Evolutionary conservation across 1,140 invertebrate species (phyloP).

Genomic region (Pantala flavescens): DNA sequence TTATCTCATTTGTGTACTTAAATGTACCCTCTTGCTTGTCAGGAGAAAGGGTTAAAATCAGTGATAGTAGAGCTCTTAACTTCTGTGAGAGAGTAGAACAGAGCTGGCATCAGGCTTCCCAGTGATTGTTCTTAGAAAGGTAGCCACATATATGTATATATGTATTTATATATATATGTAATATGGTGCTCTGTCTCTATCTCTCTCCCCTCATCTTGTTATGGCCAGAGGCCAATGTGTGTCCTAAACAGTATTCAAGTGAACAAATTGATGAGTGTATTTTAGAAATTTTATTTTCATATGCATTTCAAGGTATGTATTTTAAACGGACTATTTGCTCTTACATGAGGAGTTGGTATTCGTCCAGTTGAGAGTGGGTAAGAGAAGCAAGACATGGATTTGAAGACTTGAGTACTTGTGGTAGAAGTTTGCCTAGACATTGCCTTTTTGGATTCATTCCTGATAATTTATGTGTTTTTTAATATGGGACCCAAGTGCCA

Average conservation of each 20-base stretch:
- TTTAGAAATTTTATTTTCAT: constrained; percentile 1
- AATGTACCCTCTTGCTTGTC: not conserved
- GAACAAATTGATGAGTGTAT: constrained; percentile 6
- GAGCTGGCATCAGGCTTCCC: not conserved
- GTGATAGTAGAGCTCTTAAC: not conserved
- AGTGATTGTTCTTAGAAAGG: not conserved
- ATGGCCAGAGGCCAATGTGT: not conserved
- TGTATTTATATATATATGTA: too few relatives aligned
- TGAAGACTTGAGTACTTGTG: not conserved
- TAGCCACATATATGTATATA: not conserved
- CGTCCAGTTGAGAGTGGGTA: not conserved
- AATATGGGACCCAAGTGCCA: constrained; percentile 7
- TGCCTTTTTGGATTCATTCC: constrained; percentile 5
- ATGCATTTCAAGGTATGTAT: constrained; percentile 3
- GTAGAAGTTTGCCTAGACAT: constrained; percentile 5
- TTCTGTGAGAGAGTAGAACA: not conserved
- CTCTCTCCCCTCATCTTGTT: not conserved
- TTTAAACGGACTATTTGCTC: not conserved
- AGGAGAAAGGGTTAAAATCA: not conserved
- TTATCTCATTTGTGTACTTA: not conserved
- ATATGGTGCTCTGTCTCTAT: constrained; percentile 3
- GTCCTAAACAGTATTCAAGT: not conserved
- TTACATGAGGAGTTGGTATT: not conserved
- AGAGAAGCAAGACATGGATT: not conserved
- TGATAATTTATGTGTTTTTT: constrained; percentile 8